Conservation (phyloP, 2,113 vertebrate genomes). For the Heloderma charlesbogerti region DNA sequence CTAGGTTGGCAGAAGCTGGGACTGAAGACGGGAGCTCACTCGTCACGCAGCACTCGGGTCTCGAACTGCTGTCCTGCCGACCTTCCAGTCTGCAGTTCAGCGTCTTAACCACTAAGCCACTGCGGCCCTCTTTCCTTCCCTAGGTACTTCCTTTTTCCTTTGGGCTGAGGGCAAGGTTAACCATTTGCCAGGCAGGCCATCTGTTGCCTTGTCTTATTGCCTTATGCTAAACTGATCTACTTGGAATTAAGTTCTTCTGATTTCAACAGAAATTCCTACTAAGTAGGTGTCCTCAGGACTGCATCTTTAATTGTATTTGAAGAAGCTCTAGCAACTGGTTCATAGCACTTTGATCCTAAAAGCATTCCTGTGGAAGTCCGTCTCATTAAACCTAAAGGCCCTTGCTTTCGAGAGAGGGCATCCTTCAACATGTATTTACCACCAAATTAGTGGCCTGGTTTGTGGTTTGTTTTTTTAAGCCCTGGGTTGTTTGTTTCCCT, state of each 20-base stretch:
- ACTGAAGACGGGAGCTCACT: too few species aligned
- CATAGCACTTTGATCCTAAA: slow-evolving; percentile 7
- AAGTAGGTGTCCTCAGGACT: slow-evolving; percentile 3
- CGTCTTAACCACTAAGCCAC: too few species aligned
- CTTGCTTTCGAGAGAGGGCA: not conserved
- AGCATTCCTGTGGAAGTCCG: not conserved
- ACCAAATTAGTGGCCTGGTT: not conserved
- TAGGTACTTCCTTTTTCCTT: not conserved
- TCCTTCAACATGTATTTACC: not conserved
- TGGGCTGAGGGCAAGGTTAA: not conserved
- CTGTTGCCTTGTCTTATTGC: slow-evolving; percentile 9
- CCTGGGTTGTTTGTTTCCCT: too few species aligned
- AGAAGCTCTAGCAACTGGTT: not conserved
- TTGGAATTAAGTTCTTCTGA: slow-evolving; percentile 29
- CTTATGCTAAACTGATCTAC: slow-evolving; percentile 4
- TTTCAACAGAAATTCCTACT: slow-evolving; percentile 16
- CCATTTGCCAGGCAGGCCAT: slow-evolving; percentile 3
- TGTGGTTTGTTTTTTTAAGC: too few species aligned
- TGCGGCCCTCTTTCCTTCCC: not conserved
- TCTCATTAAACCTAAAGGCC: slow-evolving; percentile 2
- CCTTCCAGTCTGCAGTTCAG: too few species aligned
- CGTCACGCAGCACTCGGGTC: too few species aligned
- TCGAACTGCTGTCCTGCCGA: too few species aligned
- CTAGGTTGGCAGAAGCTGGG: too few species aligned
- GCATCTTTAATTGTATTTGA: slow-evolving; percentile 27